Evolutionary conservation across 2,888 invertebrate species (phyloP).

Genomic region (Metopia argyrocephala): DNA sequence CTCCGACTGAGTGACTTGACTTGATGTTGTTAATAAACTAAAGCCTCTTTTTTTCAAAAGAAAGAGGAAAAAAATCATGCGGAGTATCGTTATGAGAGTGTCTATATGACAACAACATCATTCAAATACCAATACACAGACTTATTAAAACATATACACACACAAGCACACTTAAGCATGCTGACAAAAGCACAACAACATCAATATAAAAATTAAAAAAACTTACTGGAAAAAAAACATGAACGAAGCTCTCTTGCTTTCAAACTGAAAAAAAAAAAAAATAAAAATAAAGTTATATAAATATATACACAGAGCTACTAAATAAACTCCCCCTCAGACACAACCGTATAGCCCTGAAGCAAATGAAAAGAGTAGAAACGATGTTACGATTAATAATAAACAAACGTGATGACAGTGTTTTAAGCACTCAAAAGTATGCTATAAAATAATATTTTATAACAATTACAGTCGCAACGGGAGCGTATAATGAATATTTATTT

Average conservation of each 20-base stretch:
- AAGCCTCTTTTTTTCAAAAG: conserved; percentile 13
- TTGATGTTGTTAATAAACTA: conserved; percentile 56
- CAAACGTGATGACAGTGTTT: conserved; percentile 57
- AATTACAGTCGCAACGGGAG: neutral
- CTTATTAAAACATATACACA: neutral
- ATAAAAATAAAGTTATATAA: neutral
- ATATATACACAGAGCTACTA: conserved; percentile 12
- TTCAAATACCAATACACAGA: neutral
- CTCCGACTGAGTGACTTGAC: conserved; percentile 11
- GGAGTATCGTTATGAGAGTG: conserved; percentile 1
- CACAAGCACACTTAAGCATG: neutral
- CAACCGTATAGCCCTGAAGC: conserved; percentile 21
- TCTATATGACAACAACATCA: conserved; percentile 5
- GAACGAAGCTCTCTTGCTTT: no score
- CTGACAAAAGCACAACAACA: conserved; percentile 12
- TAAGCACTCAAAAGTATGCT: neutral
- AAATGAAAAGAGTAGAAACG: conserved; percentile 36
- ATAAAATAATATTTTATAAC: neutral
- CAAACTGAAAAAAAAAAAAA: neutral
- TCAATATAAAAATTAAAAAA: neutral
- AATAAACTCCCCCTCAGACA: neutral
- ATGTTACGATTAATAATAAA: conserved; percentile 53
- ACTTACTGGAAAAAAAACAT: no score
- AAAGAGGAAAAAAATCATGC: conserved; percentile 3
- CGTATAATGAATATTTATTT: no score